Base-by-base conservation (phyloP, 2,113 vertebrate species). In the Rhinopomastus cyanomelas region DNA sequence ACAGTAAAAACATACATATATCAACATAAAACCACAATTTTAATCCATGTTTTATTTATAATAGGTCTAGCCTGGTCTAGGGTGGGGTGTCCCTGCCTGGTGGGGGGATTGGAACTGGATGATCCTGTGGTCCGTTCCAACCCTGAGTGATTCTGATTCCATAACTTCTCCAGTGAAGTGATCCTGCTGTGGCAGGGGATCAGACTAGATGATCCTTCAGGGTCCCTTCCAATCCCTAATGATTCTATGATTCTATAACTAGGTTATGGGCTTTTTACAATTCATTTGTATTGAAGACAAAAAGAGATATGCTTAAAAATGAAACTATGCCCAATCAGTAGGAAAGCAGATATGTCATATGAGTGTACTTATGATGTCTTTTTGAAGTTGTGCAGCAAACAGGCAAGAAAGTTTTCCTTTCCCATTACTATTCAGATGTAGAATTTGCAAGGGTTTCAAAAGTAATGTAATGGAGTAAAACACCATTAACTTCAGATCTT, bases 11-110 rank as follows among this genome's bases (percentile, higher is more conserved):
- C 57, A 51, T 55, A 82, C 61, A 76, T 64, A 56, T 68, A 91
- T 89, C 78, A 88, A 81, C 79, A 91, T 85, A 89, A 93, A 75
- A 46, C 53, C 84, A 72, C 20, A 87, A 75, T 65, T 48, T 48
- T 20, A 30, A 6, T 7, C 11, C 32, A 27, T 48, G 52, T 77
- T 91, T 93, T 93, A 85, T 62, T 86, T 86, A 55, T 64, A 92
- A 62, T 52, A 94, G 5, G 16, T n/a, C n/a, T n/a, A n/a, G n/a
- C n/a, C n/a, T n/a, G n/a, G n/a, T n/a, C n/a, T n/a, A n/a, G n/a
- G n/a, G n/a, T n/a, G n/a, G n/a, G n/a, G n/a, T n/a, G n/a, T n/a
- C n/a, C n/a, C n/a, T n/a, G n/a, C n/a, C n/a, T n/a, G n/a, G n/a
- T n/a, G n/a, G n/a, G n/a, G n/a, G n/a, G n/a, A n/a, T n/a, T n/a